Conservation (phyloP, 2,888 invertebrate species). For the Trimorus sp. region DNA sequence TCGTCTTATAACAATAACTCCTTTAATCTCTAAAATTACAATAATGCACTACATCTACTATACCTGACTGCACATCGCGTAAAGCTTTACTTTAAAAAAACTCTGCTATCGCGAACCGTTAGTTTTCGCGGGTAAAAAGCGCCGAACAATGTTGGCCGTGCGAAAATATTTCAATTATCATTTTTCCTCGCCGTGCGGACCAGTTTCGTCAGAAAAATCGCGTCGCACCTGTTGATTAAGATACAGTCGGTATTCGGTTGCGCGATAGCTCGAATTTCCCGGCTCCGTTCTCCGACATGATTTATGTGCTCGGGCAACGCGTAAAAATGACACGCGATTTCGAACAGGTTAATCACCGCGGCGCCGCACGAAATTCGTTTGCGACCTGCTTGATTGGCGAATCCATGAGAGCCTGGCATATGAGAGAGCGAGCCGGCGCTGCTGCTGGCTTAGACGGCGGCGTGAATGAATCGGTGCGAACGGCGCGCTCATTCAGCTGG, state of each 20-base stretch:
- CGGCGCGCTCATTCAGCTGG: conserved; percentile 19
- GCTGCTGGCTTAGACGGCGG: conserved; percentile 36
- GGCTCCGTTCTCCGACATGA: conserved; percentile 39
- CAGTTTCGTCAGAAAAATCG: conserved; percentile 33
- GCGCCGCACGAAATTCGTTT: too few relatives aligned
- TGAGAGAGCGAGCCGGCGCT: conserved; percentile 16
- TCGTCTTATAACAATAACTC: not conserved
- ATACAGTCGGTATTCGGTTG: conserved; percentile 28
- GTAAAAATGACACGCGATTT: conserved; percentile 39
- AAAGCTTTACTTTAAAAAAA: too few relatives aligned
- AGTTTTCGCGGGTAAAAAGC: too few relatives aligned
- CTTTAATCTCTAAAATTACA: too few relatives aligned
- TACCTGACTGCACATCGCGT: too few relatives aligned
- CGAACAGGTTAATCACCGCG: too few relatives aligned
- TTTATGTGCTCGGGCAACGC: conserved; percentile 20
- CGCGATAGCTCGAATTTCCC: conserved; percentile 38
- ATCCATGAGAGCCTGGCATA: not conserved
- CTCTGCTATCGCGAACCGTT: too few relatives aligned
- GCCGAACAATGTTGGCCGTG: too few relatives aligned
- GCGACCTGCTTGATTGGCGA: too few relatives aligned
- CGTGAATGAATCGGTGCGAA: conserved; percentile 37
- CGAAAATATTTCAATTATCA: not conserved
- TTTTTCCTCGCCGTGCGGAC: conserved; percentile 9
- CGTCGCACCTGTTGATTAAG: conserved; percentile 47
- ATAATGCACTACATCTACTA: too few relatives aligned